phyloP scores from a whole-genome alignment of 1,140 invertebrate genomes.

The Drosophila asahinai region DNA sequence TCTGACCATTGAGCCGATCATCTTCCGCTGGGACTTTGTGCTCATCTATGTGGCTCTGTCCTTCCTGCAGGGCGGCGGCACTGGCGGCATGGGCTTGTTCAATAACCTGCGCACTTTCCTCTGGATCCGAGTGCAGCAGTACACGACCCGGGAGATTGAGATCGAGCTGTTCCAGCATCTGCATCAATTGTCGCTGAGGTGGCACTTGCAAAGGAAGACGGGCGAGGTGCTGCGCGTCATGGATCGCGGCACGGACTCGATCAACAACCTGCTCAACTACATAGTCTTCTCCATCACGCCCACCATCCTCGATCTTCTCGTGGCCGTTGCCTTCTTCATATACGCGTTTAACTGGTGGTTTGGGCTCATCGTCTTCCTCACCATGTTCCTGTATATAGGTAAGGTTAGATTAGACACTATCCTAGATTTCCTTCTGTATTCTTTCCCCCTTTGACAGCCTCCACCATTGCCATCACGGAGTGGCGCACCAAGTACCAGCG shows the following conservation, averaged over 20 bases:
- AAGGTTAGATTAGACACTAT: slow-evolving; percentile 82
- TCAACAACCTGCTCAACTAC: slow-evolving; percentile 96
- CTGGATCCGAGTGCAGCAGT: slow-evolving; percentile 98
- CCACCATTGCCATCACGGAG: slow-evolving; percentile 95
- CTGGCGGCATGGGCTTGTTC: slow-evolving; percentile 95
- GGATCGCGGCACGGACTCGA: slow-evolving; percentile 97
- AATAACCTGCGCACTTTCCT: slow-evolving; percentile 96
- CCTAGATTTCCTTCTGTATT: neutral
- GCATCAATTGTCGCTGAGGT: slow-evolving; percentile 93
- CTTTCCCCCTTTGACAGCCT: slow-evolving; percentile 86
- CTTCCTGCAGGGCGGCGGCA: slow-evolving; percentile 96
- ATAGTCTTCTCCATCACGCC: slow-evolving; percentile 95
- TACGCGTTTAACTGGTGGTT: slow-evolving; percentile 96
- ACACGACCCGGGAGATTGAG: slow-evolving; percentile 96
- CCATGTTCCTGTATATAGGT: slow-evolving; percentile 97
- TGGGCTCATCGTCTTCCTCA: slow-evolving; percentile 96
- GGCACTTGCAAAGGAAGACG: slow-evolving; percentile 97
- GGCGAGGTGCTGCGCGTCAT: slow-evolving; percentile 97
- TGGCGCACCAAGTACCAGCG: slow-evolving; percentile 98
- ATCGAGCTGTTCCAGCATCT: slow-evolving; percentile 94
- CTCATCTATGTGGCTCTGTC: slow-evolving; percentile 94
- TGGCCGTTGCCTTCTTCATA: slow-evolving; percentile 97
- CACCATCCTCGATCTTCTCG: slow-evolving; percentile 95
- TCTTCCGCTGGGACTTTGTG: slow-evolving; percentile 95
- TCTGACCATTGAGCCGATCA: slow-evolving; percentile 87